phyloP scores from a whole-genome alignment of 2,888 invertebrate genomes.

The Ormyrus thymus region DNA sequence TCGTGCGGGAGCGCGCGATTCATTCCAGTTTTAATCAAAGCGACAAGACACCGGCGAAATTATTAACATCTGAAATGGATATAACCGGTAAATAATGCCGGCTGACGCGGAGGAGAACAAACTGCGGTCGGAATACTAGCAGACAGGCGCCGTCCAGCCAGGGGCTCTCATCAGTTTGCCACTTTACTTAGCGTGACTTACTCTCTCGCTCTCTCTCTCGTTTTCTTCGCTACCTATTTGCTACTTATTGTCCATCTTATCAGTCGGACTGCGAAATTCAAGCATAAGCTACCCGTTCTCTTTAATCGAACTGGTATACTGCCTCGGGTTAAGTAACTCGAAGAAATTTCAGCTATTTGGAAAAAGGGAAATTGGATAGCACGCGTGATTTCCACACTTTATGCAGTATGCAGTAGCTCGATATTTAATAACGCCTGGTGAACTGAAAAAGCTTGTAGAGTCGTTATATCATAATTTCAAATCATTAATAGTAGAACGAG shows the following conservation, averaged over 20 bases:
- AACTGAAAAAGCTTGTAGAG: too few relatives aligned
- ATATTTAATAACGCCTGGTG: too few relatives aligned
- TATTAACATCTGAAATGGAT: slow-evolving; percentile 67
- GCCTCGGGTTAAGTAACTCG: background rate
- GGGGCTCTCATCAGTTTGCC: slow-evolving; percentile 67
- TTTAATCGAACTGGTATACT: too few relatives aligned
- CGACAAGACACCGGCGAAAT: slow-evolving; percentile 38
- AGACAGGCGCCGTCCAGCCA: slow-evolving; percentile 71
- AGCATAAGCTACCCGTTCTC: background rate
- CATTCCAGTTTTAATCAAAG: slow-evolving; percentile 20
- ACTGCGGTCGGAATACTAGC: slow-evolving; percentile 69
- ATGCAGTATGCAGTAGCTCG: too few relatives aligned
- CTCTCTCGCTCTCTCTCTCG: slow-evolving; percentile 51
- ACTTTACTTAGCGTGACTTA: slow-evolving; percentile 25
- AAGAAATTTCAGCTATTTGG: slow-evolving; percentile 8
- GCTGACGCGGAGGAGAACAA: slow-evolving; percentile 60
- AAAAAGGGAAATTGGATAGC: background rate
- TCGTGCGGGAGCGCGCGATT: slow-evolving; percentile 6
- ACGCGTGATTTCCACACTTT: background rate
- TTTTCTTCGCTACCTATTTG: too few relatives aligned
- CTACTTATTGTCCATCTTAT: too few relatives aligned
- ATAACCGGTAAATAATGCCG: slow-evolving; percentile 65
- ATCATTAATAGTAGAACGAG: too few relatives aligned
- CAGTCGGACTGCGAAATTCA: background rate
- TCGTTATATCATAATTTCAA: too few relatives aligned